phyloP scores from a whole-genome alignment of 2,113 vertebrate genomes.

The Paramormyrops kingsleyae region DNA sequence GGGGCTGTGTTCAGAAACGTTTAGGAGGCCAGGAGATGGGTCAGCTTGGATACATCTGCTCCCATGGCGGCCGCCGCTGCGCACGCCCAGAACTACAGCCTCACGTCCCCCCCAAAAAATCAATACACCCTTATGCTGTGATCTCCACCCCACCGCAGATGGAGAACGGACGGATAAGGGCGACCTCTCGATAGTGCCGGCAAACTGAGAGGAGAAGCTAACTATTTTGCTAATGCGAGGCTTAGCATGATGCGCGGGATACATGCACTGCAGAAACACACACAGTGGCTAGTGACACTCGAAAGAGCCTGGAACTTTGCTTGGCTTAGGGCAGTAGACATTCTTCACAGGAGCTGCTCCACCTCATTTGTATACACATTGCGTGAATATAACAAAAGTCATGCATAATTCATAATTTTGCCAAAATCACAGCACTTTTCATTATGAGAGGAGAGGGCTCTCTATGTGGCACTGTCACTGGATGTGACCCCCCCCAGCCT shows the following conservation, averaged over 20 bases:
- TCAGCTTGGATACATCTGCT: not conserved
- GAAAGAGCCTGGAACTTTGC: not conserved
- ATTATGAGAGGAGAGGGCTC: not conserved
- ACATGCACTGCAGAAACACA: not conserved
- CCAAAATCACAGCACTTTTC: not conserved
- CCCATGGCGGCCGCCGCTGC: conserved; percentile 29
- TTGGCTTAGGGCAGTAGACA: not conserved
- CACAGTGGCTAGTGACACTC: not conserved
- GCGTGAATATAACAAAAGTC: not conserved
- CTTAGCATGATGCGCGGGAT: not conserved
- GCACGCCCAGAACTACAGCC: conserved; percentile 47
- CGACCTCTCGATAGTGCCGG: conserved; percentile 27
- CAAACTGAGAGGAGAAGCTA: not conserved
- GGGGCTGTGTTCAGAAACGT: not conserved
- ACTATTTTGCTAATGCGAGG: not conserved
- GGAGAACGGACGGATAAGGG: conserved; percentile 44
- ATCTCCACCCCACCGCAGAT: conserved; percentile 40
- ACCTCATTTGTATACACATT: not conserved
- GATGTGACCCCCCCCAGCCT: not conserved
- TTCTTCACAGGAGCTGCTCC: not conserved
- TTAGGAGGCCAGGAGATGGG: not conserved
- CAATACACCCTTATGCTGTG: conserved; percentile 53
- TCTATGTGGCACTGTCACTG: not conserved
- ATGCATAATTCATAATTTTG: not conserved
- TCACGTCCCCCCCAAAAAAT: conserved; percentile 34